phyloP scores from a whole-genome alignment of 2,113 vertebrate species.

The Bujurquina vittata region DNA sequence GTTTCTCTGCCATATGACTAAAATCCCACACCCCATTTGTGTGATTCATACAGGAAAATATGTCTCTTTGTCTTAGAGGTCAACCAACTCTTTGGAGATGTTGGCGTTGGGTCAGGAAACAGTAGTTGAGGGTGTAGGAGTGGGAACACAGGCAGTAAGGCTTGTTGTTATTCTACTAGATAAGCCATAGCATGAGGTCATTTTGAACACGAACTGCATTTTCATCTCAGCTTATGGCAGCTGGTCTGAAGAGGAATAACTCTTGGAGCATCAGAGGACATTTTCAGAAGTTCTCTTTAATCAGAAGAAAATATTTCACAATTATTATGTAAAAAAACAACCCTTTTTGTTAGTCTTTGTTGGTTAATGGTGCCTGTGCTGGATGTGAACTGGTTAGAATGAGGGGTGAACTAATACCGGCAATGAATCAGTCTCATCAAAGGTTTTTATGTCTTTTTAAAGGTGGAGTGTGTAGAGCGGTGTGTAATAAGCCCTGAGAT shows the following conservation, averaged over 20 bases:
- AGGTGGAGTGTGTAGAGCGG: not conserved
- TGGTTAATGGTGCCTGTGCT: slow-evolving; percentile 4
- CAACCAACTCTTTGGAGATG: slow-evolving; percentile 65
- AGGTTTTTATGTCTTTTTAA: slow-evolving; percentile 8
- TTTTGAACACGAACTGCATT: slow-evolving; percentile 49
- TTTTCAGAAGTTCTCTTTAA: not conserved
- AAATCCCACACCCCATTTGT: slow-evolving; percentile 71
- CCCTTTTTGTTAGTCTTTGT: not conserved
- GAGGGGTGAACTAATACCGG: not conserved
- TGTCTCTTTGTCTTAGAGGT: slow-evolving; percentile 74
- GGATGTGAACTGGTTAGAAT: slow-evolving; percentile 1
- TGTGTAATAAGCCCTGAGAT: not conserved
- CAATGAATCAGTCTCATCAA: not conserved
- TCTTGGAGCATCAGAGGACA: slow-evolving; percentile 12
- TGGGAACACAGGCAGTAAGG: slow-evolving; percentile 56
- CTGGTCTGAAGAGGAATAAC: slow-evolving; percentile 22
- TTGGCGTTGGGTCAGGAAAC: slow-evolving; percentile 69
- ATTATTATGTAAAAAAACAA: not conserved
- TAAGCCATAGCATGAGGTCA: slow-evolving; percentile 65
- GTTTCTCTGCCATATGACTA: slow-evolving; percentile 65
- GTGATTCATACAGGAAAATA: slow-evolving; percentile 81
- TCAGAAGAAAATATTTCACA: not conserved
- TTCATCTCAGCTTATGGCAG: slow-evolving; percentile 46
- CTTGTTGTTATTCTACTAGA: slow-evolving; percentile 38
- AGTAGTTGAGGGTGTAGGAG: slow-evolving; percentile 68